Percentiles rank a stretch among this genome's conserved stretches.
Conservation (phyloP, 1,140 invertebrate species). For the Zaprionus capensis region DNA sequence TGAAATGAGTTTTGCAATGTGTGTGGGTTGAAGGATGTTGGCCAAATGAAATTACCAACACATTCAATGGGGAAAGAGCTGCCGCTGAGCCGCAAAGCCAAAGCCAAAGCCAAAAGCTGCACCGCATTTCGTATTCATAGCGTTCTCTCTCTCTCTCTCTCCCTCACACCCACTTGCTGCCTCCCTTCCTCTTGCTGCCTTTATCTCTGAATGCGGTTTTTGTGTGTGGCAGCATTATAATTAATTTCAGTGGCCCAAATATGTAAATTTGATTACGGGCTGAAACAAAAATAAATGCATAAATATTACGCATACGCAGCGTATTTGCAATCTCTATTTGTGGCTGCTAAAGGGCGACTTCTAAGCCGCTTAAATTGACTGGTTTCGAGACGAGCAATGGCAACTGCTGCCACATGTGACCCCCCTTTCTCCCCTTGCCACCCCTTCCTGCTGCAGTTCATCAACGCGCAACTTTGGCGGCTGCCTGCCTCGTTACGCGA, state of each 20-base stretch:
- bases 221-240: constrained; percentile 66
- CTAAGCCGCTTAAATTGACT: constrained; percentile 78
- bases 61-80: constrained; percentile 51
- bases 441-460: constrained; percentile 55
- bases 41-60: constrained; percentile 65
- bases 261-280: constrained; percentile 75
- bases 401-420: constrained; percentile 55
- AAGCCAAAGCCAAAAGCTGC: constrained; percentile 71
- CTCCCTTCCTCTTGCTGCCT: constrained; percentile 13
- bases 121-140: constrained; percentile 77
- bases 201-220: constrained; percentile 26
- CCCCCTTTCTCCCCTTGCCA: constrained; percentile 19
- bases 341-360: constrained; percentile 25
- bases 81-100: constrained; percentile 66
- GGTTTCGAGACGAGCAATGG: constrained; percentile 33
- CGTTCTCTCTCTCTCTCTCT: constrained; percentile 22
- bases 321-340: constrained; percentile 37
- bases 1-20: constrained; percentile 82
- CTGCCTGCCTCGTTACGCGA: constrained; percentile 53
- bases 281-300: constrained; percentile 64
- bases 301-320: constrained; percentile 73
- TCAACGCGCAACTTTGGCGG: constrained; percentile 67
- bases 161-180: neutral
- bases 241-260: constrained; percentile 76
- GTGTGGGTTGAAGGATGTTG: constrained; percentile 36